Evolutionary conservation across 2,113 vertebrate species (phyloP).

Genomic region (Prolemur simus): DNA sequence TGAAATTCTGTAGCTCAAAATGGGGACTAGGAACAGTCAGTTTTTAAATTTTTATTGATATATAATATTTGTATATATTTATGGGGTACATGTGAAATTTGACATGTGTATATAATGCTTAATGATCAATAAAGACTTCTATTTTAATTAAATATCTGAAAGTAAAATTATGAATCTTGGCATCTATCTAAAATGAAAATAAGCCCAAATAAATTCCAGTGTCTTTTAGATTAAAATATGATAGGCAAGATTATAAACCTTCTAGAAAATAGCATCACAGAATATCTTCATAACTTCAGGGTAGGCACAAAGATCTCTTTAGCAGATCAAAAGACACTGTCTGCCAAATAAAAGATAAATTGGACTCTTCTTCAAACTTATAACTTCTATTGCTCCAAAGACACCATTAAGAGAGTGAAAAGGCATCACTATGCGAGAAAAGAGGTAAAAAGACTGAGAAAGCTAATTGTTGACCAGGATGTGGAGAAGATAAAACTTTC

Average conservation of each 20-base stretch:
- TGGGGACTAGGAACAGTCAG: background rate
- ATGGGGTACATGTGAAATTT: background rate
- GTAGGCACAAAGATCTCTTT: background rate
- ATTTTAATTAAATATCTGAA: background rate
- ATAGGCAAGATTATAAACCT: background rate
- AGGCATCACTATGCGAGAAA: background rate
- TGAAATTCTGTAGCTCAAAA: background rate
- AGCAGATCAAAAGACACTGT: background rate
- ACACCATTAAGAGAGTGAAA: background rate
- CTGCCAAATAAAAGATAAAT: background rate
- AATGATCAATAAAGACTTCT: background rate
- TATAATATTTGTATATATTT: background rate
- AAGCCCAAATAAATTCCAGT: background rate
- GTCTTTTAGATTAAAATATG: background rate
- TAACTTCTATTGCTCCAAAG: background rate
- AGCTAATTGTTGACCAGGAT: background rate
- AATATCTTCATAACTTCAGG: background rate
- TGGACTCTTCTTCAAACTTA: background rate
- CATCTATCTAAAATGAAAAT: background rate
- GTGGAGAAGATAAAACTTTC: background rate
- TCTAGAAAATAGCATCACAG: background rate
- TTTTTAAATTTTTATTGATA: background rate
- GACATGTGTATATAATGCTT: background rate
- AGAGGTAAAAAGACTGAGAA: background rate
- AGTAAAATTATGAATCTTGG: background rate